Base-by-base conservation (phyloP, 1,140 invertebrate genomes). In the Drosophila guanche region DNA sequence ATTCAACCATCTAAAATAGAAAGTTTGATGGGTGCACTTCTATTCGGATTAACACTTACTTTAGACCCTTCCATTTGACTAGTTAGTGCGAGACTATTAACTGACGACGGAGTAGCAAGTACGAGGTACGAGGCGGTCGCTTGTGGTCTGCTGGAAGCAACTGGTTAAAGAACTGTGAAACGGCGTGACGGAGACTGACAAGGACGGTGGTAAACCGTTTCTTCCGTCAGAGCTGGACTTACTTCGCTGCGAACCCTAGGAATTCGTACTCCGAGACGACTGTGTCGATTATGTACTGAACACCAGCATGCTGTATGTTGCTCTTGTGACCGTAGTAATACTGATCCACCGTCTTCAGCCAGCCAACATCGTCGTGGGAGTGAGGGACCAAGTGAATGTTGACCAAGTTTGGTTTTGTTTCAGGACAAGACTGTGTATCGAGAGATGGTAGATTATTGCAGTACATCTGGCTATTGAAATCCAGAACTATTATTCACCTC, bases 291-390 rank as follows among this genome's bases (percentile, higher is more conserved):
- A 99, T 99, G 78, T 98, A 98, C 85, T 97, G 95, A 0, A 98
- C 97, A 0, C 96, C 96, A n/a, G 96, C 96, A 46, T 94, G 93
- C 86, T 97, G 96, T 5, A 95, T 96, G 1, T 85, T 91, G 12
- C 94, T 93, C 16, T 92, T 76, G 94, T 94, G 93, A 79, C 97
- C 96, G 91, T 95, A 97, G 80, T 95, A 98, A 91, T 98, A 98
- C 86, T 98, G 96, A 91, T 98, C 97, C 0, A 97, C 95, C 0
- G 97, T 98, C 91, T 98, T 97, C 1, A 98, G 90, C 97, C 97
- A 98, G 8, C 97, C 97, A 0, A 98, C 96, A 92, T 98, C 97
- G 88, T 98, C 96, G 83, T 98, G 97, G 2, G 95, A 95, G 78
- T 96, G 95, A 0, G 96, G 92, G 0, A 97, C 94, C 5, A 98